A percentile compares a stretch with the other conserved stretches of the same genome.
Evolutionary conservation across 2,888 invertebrate species (phyloP).

Genomic region (Ichneumon xanthorius): DNA sequence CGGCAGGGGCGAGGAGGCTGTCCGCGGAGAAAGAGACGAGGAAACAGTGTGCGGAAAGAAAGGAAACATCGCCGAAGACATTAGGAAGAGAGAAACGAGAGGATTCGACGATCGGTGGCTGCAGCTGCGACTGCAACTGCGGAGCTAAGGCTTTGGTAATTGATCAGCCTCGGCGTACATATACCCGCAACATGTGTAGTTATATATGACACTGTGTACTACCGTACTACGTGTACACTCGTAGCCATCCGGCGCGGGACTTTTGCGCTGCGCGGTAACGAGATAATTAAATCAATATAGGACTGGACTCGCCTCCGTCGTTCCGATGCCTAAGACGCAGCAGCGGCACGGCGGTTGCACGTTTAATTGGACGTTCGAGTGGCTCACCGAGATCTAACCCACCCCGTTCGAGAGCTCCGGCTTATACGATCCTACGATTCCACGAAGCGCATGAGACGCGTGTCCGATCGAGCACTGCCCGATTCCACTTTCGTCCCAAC

Average conservation of each 20-base stretch:
- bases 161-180: constrained; percentile 65
- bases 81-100: constrained; percentile 52
- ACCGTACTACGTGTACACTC: constrained; percentile 24
- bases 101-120: constrained; percentile 48
- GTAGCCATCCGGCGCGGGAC: constrained; percentile 64
- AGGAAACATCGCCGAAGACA: constrained; percentile 59
- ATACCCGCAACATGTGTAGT: constrained; percentile 29
- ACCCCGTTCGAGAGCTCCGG: constrained; percentile 54
- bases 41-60: constrained; percentile 45
- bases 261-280: constrained; percentile 69
- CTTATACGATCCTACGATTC: constrained; percentile 59
- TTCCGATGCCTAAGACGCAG: constrained; percentile 50
- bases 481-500: constrained; percentile 55
- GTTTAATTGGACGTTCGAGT: constrained; percentile 76
- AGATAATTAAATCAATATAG: constrained; percentile 79
- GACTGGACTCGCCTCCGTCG: constrained; percentile 67
- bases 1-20: constrained; percentile 25
- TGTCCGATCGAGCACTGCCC: constrained; percentile 59
- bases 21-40: not conserved
- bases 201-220: constrained; percentile 40
- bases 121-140: constrained; percentile 57
- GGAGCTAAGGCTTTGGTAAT: constrained; percentile 69
- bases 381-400: constrained; percentile 56
- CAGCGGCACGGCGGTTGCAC: constrained; percentile 46
- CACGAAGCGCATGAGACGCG: constrained; percentile 69